Conservation (phyloP, 2,888 invertebrate species). For the Atethmia centrago region DNA sequence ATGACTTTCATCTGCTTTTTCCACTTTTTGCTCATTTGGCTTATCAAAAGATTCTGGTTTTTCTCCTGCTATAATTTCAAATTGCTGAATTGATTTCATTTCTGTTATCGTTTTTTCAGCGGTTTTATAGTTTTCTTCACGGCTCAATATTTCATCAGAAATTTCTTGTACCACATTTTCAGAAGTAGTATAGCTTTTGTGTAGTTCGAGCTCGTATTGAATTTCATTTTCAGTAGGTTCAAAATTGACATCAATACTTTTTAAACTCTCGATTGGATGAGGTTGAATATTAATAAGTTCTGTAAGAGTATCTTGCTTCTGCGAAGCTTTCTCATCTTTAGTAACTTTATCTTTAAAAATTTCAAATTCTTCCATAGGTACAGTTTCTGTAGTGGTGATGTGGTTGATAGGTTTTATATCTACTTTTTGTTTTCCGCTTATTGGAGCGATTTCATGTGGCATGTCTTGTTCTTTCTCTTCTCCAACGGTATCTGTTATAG, state of each 20-base stretch:
- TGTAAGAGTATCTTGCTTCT: constrained; percentile 68
- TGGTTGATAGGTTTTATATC: constrained; percentile 75
- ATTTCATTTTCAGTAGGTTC: constrained; percentile 67
- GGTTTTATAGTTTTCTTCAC: constrained; percentile 60
- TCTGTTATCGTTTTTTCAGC: constrained; percentile 73
- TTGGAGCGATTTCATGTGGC: constrained; percentile 57
- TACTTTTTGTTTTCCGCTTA: constrained; percentile 69
- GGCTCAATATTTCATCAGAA: constrained; percentile 63
- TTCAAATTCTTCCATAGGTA: constrained; percentile 75
- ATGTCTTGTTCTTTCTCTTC: constrained; percentile 78
- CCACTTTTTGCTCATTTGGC: constrained; percentile 58
- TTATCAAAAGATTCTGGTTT: constrained; percentile 66
- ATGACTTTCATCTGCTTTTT: constrained; percentile 75
- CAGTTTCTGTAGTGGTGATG: constrained; percentile 79
- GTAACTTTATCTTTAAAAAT: constrained; percentile 63
- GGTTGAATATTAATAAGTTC: constrained; percentile 76
- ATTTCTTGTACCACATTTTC: constrained; percentile 76
- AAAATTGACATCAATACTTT: constrained; percentile 64
- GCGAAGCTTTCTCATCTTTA: constrained; percentile 75
- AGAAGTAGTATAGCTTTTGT: constrained; percentile 77
- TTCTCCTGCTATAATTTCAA: constrained; percentile 74
- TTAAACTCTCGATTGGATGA: constrained; percentile 75
- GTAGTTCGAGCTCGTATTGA: constrained; percentile 72
- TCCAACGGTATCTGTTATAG: constrained; percentile 73
- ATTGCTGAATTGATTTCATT: constrained; percentile 77